These are phyloP conservation scores for Leuciscus waleckii DNA, from an alignment of 2,797 vertebrate species.

Conservation along the genomic window DNA sequence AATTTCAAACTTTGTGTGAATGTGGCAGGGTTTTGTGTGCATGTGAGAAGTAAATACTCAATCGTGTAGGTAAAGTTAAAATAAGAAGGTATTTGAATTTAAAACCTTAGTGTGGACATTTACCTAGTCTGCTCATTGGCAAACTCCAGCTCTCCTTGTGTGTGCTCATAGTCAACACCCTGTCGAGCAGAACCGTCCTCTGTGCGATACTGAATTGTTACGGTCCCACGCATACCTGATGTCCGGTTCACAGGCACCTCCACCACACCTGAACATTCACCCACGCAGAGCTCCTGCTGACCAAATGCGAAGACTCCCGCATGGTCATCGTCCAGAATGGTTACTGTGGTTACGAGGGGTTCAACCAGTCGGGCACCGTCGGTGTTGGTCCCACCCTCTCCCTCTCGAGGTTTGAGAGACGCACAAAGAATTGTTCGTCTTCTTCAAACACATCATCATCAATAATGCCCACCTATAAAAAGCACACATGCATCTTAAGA, in stretches of 20 bases:
- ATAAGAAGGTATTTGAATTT: not conserved
- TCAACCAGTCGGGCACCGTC: conserved; percentile 83
- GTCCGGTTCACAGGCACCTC: conserved; percentile 87
- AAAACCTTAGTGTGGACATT: conserved; percentile 61
- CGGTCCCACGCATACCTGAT: conserved; percentile 89
- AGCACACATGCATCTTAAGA: conserved; percentile 13
- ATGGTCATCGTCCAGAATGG: conserved; percentile 96
- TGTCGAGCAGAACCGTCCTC: conserved; percentile 87
- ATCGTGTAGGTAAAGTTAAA: conserved; percentile 5
- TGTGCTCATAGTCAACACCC: conserved; percentile 88
- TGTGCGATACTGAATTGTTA: conserved; percentile 88
- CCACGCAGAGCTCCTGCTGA: conserved; percentile 84
- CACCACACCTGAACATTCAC: conserved; percentile 88
- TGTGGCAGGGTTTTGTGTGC: not conserved
- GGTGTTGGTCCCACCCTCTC: conserved; percentile 84
- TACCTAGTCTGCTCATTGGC: conserved; percentile 91
- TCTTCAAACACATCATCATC: conserved; percentile 97
- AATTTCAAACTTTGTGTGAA: not conserved
- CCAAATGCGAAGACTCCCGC: conserved; percentile 94
- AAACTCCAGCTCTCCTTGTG: conserved; percentile 89
- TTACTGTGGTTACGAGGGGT: conserved; percentile 87
- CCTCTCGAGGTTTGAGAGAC: conserved; percentile 89
- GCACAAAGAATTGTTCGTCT: conserved; percentile 91
- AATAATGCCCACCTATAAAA: conserved; percentile 84
- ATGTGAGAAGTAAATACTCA: not conserved